Evolutionary conservation across 2,797 vertebrate species (phyloP), one percentile per base, ranked within the genome.

Genomic region (Peromyscus aztecus): DNA sequence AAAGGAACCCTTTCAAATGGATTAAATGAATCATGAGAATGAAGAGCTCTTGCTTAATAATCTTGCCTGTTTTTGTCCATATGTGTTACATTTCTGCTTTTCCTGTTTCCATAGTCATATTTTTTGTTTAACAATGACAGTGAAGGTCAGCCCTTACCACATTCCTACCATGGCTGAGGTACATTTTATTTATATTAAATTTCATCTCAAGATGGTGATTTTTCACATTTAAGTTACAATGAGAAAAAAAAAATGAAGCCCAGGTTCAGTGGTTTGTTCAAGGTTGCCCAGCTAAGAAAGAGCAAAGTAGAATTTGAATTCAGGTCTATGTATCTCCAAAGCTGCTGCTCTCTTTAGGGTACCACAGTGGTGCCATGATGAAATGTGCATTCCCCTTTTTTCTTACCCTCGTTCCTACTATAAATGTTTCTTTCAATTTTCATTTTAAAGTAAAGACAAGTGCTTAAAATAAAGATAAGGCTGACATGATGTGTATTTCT

Each of bases 391-490:
- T 76, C 49, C 57, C 82, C 49, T 23, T 73, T 43, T 80, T 14
- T 71, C 16, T 24, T 40, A 46, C 31, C 14, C 24, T 43, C 69
- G 1, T 40, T 80, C 17, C 31, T 52, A 16, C 86, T 57, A 89
- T 49, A 61, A 61, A 19, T 59, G 34, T 55, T 46, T 23, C 81
- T 59, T 92, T 46, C 78, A 65, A 31, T 96, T 94, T 75, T 65
- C 37, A 59, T 89, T 93, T 96, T n/a, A 40, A 69, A 71, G 29
- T 34, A 59, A 75, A 81, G 89, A 94, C 75, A 57, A 49, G 40
- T n/a, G 19, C 76, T 91, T 96, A 63, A 90, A 67, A 82, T 63
- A 92, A 92, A 52, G 57, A 90, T n/a, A 61, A 91, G 76, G 29
- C 52, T 10, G 52, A 57, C 6, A 2, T 61, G 77, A 89, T 40